These are phyloP conservation scores for Pycnonotus jocosus DNA, from an alignment of 2,113 vertebrate species.

Conservation along the genomic window DNA sequence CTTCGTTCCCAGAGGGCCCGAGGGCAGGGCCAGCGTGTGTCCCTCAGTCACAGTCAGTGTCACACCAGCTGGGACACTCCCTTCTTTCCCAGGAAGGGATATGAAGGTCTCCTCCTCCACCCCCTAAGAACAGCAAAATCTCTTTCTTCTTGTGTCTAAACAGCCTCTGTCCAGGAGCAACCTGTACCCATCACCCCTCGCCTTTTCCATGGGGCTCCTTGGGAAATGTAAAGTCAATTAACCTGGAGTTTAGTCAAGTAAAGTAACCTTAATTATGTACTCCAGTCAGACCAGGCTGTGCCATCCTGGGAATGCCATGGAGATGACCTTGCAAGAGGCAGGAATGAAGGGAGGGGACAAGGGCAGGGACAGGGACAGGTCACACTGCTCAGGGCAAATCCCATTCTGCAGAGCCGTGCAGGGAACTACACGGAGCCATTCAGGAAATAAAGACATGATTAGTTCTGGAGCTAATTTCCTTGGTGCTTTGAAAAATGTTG, in stretches of 20 bases:
- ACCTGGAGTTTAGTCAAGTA: neutral
- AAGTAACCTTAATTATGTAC: fast-evolving
- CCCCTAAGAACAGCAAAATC: neutral
- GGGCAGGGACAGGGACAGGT: neutral
- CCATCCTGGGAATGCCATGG: neutral
- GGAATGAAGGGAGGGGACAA: neutral
- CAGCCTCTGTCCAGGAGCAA: neutral
- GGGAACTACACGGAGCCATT: neutral
- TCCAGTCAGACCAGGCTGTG: neutral
- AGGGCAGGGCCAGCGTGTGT: neutral
- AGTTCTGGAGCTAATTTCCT: constrained; percentile 44
- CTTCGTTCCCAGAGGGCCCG: neutral
- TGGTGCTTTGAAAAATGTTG: constrained; percentile 14
- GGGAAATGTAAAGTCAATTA: neutral
- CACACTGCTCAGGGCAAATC: fast-evolving
- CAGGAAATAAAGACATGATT: constrained; percentile 31
- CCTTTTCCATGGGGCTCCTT: no score
- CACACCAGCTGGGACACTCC: neutral
- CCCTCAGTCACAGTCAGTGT: neutral
- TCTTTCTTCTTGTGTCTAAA: neutral
- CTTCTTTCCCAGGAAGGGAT: neutral
- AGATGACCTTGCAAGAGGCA: neutral
- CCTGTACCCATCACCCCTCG: neutral
- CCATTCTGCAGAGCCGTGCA: fast-evolving
- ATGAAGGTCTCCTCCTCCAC: neutral